Base-by-base conservation (phyloP, 2,797 vertebrate species). In the Pseudocheirus occidentalis region DNA sequence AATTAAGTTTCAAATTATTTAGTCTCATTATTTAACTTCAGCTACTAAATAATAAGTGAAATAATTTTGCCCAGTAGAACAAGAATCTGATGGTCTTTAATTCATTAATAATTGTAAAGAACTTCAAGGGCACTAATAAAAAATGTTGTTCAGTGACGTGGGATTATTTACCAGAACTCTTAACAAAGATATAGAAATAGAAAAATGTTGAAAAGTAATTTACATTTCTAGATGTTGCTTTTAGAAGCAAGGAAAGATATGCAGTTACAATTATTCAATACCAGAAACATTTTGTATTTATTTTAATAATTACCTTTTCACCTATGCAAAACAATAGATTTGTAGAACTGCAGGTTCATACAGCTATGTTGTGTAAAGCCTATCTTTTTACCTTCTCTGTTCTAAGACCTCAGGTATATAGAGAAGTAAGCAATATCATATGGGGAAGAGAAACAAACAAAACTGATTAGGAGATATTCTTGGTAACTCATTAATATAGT, bases 1-100 rank as follows among this genome's bases (percentile, higher is more conserved):
- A 87, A 87, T 87, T 87, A 87, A 50, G 24, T 50, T n/a, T 46
- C 40, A 87, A 87, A 87, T 87, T 10, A 87, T 87, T 87, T 87
- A 46, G 24, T 87, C 73, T 87, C 40, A 87, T 87, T 34, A 87
- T 94, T 96, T 58, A 92, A 0, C 53, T 90, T 73, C 59, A 95
- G 94, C 50, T 31, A 96, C 53, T 31, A 96, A 97, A 90, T n/a
- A 5, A 62, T 93, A n/a, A 66, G 58, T 73, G 90, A 93, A 97
- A 94, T 0, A 95, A 31, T 46, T 5, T 10, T 55, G 95, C 94
- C 58, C n/a, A 56, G 40, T 87, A 28, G 73, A 87, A 87, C 1
- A 50, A 28, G 73, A 94, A 91, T 58, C 52, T 31, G 56, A 24
- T 66, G 94, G 53, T 55, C 57, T 92, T 57, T 90, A 93, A 62